Base-by-base conservation (phyloP, 2,797 vertebrate species). In the Xenops minutus region DNA sequence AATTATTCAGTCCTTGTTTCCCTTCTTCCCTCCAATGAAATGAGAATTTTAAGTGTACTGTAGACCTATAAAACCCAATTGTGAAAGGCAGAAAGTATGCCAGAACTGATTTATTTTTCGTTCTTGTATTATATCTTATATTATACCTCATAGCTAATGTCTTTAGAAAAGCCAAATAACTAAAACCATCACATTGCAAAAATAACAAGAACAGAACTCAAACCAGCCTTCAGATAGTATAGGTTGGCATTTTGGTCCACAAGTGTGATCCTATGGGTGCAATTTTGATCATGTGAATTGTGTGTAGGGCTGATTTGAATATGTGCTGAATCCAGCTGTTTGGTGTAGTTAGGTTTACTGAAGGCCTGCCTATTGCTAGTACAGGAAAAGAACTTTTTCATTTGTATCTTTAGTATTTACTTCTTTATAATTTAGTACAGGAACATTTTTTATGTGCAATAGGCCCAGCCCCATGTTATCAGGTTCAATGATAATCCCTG, bases 51-150 rank as follows among this genome's bases (percentile, higher is more conserved):
- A 59, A 76, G 55, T 76, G 66, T 59, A 18, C 39, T 92, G 48
- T 34, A 85, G 79, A 75, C 62, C 36, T 74, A 58, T 73, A 84
- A 88, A 72, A 83, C 43, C 43, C 73, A 75, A 52, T 43, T 67
- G 22, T 62, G 68, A 85, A 85, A 85, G 54, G 84, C 72, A 83
- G 43, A 83, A 76, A 5, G 2, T 75, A 7, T 52, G 49, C 71
- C 52, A 88, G 49, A 79, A 48, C 27, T 24, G 39, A 26, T 92
- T 93, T 93, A 75, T 88, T 95, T 96, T 93, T 84, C 23, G 19
- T 59, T 85, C 43, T 79, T 58, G 1, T 56, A 46, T 71, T 78
- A 1, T 77, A 24, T 71, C 36, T 89, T 62, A 44, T 44, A 5
- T 44, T 44, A 44, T 94, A 81, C 66, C 61, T 56, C 49, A 56